Evolutionary conservation across 2,888 invertebrate species (phyloP).

Genomic region (Drosophila setosimentum): DNA sequence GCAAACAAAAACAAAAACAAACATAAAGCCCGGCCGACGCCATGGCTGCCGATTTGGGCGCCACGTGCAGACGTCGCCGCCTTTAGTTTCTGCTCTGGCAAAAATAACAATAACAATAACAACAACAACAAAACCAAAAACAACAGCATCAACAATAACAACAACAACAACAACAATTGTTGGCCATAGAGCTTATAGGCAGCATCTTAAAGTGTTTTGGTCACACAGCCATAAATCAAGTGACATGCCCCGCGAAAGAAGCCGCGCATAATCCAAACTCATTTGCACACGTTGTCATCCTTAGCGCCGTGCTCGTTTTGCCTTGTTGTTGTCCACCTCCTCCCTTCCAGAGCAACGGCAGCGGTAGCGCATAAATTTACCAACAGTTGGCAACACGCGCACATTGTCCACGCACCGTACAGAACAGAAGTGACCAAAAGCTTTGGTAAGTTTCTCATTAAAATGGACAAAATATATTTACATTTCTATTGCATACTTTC

Average conservation of each 20-base stretch:
- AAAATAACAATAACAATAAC: slow-evolving; percentile 21
- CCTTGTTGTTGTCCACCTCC: slow-evolving; percentile 11
- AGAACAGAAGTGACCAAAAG: slow-evolving; percentile 9
- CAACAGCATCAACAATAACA: not conserved
- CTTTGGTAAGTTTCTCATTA: slow-evolving; percentile 30
- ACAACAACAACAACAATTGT: slow-evolving; percentile 23
- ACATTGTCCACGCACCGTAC: slow-evolving; percentile 26
- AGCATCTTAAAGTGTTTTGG: slow-evolving; percentile 70
- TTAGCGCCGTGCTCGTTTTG: slow-evolving; percentile 52
- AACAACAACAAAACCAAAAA: slow-evolving; percentile 21
- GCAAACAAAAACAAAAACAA: slow-evolving; percentile 27
- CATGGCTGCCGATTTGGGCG: slow-evolving; percentile 52
- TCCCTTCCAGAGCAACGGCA: not conserved
- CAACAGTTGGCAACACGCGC: slow-evolving; percentile 60
- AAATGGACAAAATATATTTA: slow-evolving; percentile 9
- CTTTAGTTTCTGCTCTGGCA: slow-evolving; percentile 43
- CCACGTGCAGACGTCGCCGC: slow-evolving; percentile 75
- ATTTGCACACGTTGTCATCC: slow-evolving; percentile 64
- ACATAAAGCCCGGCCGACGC: slow-evolving; percentile 54
- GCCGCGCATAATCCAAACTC: slow-evolving; percentile 64
- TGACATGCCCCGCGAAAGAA: slow-evolving; percentile 56
- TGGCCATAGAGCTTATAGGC: slow-evolving; percentile 51
- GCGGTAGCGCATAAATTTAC: slow-evolving; percentile 63
- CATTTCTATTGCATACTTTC: slow-evolving; percentile 27
- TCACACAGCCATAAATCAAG: slow-evolving; percentile 66